A percentile compares a stretch with the other conserved stretches of the same genome.
These are phyloP conservation scores for Drosophila tripunctata DNA, from an alignment of 2,888 invertebrate species.

Conservation along the genomic window DNA sequence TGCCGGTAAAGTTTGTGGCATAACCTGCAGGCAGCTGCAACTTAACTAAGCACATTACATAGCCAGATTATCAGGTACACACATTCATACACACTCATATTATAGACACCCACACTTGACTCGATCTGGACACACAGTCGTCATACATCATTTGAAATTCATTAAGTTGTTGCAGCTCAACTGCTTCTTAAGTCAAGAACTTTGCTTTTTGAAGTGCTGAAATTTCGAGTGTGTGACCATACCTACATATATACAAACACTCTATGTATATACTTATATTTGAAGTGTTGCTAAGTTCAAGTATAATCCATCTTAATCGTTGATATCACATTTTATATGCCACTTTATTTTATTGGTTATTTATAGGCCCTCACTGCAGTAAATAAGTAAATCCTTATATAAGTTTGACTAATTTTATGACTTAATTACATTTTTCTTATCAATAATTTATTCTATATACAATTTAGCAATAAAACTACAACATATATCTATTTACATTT, in stretches of 20 bases:
- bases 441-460: no score
- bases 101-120: not conserved
- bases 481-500: no score
- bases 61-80: slow-evolving; percentile 13
- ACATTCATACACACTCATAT: slow-evolving; percentile 2
- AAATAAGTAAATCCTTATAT: no score
- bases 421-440: no score
- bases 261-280: not conserved
- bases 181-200: slow-evolving; percentile 46
- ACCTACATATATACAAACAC: not conserved
- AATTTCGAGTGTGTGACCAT: not conserved
- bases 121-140: slow-evolving; percentile 31
- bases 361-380: no score
- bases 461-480: no score
- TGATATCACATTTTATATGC: not conserved
- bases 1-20: slow-evolving; percentile 38
- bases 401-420: no score
- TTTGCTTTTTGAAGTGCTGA: slow-evolving; percentile 13
- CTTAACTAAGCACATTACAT: slow-evolving; percentile 1
- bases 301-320: slow-evolving; percentile 2
- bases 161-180: slow-evolving; percentile 57
- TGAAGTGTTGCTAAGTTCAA: not conserved
- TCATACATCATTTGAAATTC: slow-evolving; percentile 59
- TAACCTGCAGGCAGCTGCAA: slow-evolving; percentile 23
- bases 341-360: no score